Evolutionary conservation across 1,140 invertebrate species (phyloP), one percentile per base, ranked within the genome.

Genomic region (Condylostylus longicornis): DNA sequence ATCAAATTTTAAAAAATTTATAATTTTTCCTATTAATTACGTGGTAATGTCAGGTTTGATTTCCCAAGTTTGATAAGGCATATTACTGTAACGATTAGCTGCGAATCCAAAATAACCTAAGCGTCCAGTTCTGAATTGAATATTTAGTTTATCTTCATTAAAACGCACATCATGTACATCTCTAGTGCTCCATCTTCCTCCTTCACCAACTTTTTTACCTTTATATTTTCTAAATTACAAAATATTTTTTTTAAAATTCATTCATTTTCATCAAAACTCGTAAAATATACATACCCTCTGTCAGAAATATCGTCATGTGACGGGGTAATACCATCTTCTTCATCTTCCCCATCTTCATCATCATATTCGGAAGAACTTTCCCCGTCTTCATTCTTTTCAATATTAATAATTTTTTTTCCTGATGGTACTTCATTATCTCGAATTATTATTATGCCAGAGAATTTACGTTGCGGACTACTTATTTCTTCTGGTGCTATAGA

Each of bases 1-100:
- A 18, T 20, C 22, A 34, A 18, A 22, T 32, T n/a, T 29, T 7
- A 14, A 3, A 13, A 10, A 7, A 18, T 28, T 18, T 14, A 31
- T 8, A 22, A 23, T 12, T 9, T 9, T 36, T 12, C 18, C 12
- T 1, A 0, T 17, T 13, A 37, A 41, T 22, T 37, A 48, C 57
- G 45, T 56, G 21, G 71, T 62, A n/a, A 62, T 59, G 45, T 79
- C 75, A 0, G 83, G 82, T 44, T 72, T 75, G 2, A 87, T 45
- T 50, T 88, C 83, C 81, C 82, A 89, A 6, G 75, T 78, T 60
- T 88, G 83, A 53, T 78, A 87, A 0, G 84, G 83, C 41, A 88
- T 64, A 58, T 87, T 87, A 15, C 73, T 68, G 58, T 80, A 86
- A 29, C 75, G 69, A 44, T 76, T 71, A 2, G 72, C 66, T 0